phyloP scores from a whole-genome alignment of 2,797 vertebrate genomes.

The Falco columbarius region DNA sequence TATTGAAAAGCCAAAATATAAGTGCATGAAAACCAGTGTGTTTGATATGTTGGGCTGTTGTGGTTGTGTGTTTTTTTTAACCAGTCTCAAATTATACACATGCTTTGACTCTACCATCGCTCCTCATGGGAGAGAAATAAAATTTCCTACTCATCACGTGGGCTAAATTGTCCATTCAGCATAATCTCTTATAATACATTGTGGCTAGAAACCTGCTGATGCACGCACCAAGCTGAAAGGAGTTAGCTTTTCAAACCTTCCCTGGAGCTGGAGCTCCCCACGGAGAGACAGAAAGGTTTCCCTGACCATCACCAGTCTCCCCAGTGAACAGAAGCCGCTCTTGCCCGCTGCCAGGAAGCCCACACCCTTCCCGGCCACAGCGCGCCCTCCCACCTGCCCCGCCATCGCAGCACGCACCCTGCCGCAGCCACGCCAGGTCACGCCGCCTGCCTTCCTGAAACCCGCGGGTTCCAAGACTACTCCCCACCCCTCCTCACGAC shows the following conservation, averaged over 20 bases:
- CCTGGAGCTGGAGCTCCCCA: neutral
- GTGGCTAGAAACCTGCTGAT: neutral
- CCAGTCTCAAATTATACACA: neutral
- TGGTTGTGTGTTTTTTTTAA: neutral
- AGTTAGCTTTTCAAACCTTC: neutral
- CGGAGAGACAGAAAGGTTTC: too few species aligned
- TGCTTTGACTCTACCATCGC: neutral
- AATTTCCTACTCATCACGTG: neutral
- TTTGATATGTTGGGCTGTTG: too few species aligned
- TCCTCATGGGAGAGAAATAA: neutral
- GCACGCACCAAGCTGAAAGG: neutral
- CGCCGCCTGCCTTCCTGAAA: neutral
- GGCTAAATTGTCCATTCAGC: neutral
- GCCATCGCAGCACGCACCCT: neutral
- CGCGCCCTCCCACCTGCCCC: neutral
- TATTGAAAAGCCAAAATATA: neutral
- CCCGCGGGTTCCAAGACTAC: too few species aligned
- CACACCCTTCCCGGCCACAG: neutral
- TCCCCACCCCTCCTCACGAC: neutral
- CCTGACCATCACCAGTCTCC: neutral
- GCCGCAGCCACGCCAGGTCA: neutral
- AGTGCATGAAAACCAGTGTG: neutral
- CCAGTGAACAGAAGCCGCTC: fast-evolving
- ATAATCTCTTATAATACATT: fast-evolving
- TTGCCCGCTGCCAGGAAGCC: neutral